These are phyloP conservation scores for Anthoptus insignis DNA, from an alignment of 2,888 invertebrate species.

Conservation along the genomic window DNA sequence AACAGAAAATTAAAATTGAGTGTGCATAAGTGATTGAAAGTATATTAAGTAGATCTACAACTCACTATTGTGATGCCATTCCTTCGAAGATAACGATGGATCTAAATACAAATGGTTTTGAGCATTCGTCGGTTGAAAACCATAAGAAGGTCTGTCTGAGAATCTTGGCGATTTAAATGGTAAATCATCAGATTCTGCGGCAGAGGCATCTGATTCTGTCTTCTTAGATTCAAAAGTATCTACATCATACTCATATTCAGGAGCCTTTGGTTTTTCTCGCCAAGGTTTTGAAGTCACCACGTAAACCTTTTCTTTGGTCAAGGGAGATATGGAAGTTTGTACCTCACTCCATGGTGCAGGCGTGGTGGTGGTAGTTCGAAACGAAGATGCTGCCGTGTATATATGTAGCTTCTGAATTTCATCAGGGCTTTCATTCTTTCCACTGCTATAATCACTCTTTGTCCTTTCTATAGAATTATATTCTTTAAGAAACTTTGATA, in stretches of 20 bases:
- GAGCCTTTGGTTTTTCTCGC: slow-evolving; percentile 63
- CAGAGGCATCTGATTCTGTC: slow-evolving; percentile 59
- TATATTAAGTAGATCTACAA: slow-evolving; percentile 40
- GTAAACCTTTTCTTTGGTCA: slow-evolving; percentile 93
- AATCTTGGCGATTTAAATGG: slow-evolving; percentile 84
- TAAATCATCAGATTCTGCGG: slow-evolving; percentile 61
- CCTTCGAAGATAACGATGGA: slow-evolving; percentile 74
- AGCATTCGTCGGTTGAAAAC: slow-evolving; percentile 70
- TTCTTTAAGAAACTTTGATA: slow-evolving; percentile 61
- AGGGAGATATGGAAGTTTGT: slow-evolving; percentile 91
- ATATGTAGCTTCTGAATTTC: slow-evolving; percentile 72
- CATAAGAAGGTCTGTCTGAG: slow-evolving; percentile 86
- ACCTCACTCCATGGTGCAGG: slow-evolving; percentile 89
- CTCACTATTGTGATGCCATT: slow-evolving; percentile 82
- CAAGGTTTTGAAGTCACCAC: slow-evolving; percentile 93
- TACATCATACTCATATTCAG: slow-evolving; percentile 64
- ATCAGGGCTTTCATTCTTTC: slow-evolving; percentile 61
- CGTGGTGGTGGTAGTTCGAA: slow-evolving; percentile 72
- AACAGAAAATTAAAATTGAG: background rate
- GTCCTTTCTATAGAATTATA: slow-evolving; percentile 72
- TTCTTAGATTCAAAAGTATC: slow-evolving; percentile 72
- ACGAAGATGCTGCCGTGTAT: slow-evolving; percentile 76
- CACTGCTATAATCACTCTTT: slow-evolving; percentile 60
- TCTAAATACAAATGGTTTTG: slow-evolving; percentile 67
- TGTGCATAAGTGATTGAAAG: background rate